Evolutionary conservation across 92 coral and sea anemone species (phyloP).

Genomic region (Meandrina meandrites): DNA sequence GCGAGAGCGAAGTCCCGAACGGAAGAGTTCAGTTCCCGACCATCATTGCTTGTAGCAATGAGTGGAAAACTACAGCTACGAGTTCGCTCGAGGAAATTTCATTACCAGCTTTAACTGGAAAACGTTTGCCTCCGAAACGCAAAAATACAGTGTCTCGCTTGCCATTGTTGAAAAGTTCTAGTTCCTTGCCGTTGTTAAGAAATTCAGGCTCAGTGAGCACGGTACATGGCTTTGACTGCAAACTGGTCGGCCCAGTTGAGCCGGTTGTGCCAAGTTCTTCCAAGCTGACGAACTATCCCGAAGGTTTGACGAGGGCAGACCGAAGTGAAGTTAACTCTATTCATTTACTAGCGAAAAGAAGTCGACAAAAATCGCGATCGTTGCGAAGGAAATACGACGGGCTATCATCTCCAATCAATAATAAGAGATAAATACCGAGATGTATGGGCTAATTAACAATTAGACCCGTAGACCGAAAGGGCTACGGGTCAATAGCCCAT

Average conservation of each 20-base stretch:
- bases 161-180: not conserved
- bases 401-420: not conserved
- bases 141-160: not conserved
- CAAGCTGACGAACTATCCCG: not conserved
- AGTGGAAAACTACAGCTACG: not conserved
- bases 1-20: not conserved
- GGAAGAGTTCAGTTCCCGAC: not conserved
- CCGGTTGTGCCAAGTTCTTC: not conserved
- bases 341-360: not conserved
- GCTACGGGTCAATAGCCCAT: too few relatives aligned
- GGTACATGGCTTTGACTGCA: not conserved
- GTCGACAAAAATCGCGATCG: not conserved
- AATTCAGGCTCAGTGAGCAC: not conserved
- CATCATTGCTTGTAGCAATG: not conserved
- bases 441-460: too few relatives aligned
- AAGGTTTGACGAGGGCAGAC: not conserved
- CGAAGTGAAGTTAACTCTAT: conserved; percentile 15
- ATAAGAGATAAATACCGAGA: not conserved
- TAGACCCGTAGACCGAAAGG: too few relatives aligned
- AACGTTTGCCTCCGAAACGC: not conserved
- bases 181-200: not conserved
- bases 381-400: conserved; percentile 7
- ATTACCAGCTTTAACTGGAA: not conserved
- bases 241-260: not conserved
- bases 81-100: not conserved